These are phyloP conservation scores for Apodemia hepburni DNA, from an alignment of 2,888 invertebrate species.

Conservation along the genomic window DNA sequence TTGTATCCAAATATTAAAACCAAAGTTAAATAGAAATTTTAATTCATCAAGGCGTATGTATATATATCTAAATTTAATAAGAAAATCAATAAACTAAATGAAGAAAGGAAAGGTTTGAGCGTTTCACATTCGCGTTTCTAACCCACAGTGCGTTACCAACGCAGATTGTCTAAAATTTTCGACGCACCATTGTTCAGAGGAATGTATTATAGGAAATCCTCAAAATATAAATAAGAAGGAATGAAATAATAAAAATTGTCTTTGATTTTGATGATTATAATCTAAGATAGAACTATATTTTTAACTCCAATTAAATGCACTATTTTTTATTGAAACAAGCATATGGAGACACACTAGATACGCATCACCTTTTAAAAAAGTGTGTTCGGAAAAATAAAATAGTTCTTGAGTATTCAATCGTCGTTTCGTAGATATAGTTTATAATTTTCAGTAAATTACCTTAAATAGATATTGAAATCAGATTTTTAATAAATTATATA, in stretches of 20 bases:
- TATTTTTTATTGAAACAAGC: constrained; percentile 3
- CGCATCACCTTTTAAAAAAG: neutral
- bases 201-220: neutral
- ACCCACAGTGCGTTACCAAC: constrained; percentile 35
- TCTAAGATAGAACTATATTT: constrained; percentile 10
- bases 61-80: too few relatives aligned
- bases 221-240: neutral
- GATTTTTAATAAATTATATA: too few relatives aligned
- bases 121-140: constrained; percentile 54
- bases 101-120: constrained; percentile 30
- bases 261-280: constrained; percentile 5
- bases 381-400: neutral
- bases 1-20: too few relatives aligned
- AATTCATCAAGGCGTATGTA: too few relatives aligned
- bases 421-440: neutral
- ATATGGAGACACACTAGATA: neutral
- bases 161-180: constrained; percentile 18
- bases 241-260: constrained; percentile 10
- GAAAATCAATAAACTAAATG: constrained; percentile 3
- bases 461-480: too few relatives aligned
- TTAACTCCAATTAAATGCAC: constrained; percentile 11
- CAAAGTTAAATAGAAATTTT: too few relatives aligned
- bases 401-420: constrained; percentile 3
- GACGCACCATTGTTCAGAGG: constrained; percentile 18
- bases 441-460: too few relatives aligned